These are phyloP conservation scores for Ceratosolen solmsi DNA, from an alignment of 1,140 invertebrate genomes.

Conservation along the genomic window DNA sequence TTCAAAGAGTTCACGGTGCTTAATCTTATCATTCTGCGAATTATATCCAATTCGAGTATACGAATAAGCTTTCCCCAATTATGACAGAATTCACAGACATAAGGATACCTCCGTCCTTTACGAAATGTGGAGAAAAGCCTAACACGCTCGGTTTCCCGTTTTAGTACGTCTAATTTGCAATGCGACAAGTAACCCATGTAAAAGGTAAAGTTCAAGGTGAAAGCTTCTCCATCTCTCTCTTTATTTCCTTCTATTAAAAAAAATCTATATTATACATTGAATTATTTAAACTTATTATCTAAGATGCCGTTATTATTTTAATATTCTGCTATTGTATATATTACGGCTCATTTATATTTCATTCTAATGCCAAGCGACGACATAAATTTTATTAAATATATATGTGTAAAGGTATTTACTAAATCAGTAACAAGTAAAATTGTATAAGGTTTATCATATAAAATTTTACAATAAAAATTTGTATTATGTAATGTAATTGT, in stretches of 20 bases:
- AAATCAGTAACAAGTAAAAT: too few relatives aligned
- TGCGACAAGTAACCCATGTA: neutral
- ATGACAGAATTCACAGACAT: neutral
- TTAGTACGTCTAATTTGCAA: constrained; percentile 2
- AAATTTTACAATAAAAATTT: too few relatives aligned
- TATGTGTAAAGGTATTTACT: too few relatives aligned
- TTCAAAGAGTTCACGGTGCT: neutral
- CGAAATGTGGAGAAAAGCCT: neutral
- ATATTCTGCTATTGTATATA: too few relatives aligned
- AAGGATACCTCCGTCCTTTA: neutral
- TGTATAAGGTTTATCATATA: too few relatives aligned
- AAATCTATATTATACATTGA: too few relatives aligned
- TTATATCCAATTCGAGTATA: neutral
- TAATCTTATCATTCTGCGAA: neutral
- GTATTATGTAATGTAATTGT: too few relatives aligned
- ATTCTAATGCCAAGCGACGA: too few relatives aligned
- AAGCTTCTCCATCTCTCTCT: neutral
- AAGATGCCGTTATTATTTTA: too few relatives aligned
- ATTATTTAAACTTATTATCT: too few relatives aligned
- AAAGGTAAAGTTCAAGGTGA: constrained; percentile 46
- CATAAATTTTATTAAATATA: too few relatives aligned
- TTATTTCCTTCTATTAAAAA: neutral
- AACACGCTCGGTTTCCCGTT: neutral
- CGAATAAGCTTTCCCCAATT: constrained; percentile 16
- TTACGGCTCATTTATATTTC: too few relatives aligned